Evolutionary conservation across 2,113 vertebrate species (phyloP), one percentile per base, ranked within the genome.

Genomic region (Aepyceros melampus): DNA sequence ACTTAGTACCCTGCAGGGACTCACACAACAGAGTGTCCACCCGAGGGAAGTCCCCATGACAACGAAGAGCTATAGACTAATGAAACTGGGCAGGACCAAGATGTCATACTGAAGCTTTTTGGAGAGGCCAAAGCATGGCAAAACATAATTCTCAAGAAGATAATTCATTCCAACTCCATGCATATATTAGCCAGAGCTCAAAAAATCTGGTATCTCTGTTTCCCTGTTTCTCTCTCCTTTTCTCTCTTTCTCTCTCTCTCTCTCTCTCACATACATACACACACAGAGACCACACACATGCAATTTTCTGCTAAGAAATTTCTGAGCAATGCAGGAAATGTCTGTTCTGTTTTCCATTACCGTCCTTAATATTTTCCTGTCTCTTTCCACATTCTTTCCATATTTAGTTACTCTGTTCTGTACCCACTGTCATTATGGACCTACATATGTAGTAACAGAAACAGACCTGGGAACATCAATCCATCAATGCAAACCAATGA

Each of bases 241-340:
- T 95, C 99, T 98, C 98, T 98, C 97, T 97, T 97, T 97, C 97
- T 97, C 45, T 97, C 98, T 97, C 84, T 95, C 99, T 98, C 98
- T 98, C 98, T 96, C 98, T 97, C n/a, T 95, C 76, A 11, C 47
- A 51, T 6, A 81, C 98, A 98, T 98, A 98, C 67, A 81, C 31
- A 43, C 23, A 60, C 23, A 84, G 16, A 98, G 98, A 98, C 74
- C 47, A 67, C 51, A 85, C 62, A 83, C 15, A 94, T 33, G 12
- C 5, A 45, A 86, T 45, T 40, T 55, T 25, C 55, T 86, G 29
- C 67, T 40, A 91, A 53, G 15, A 84, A 62, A 95, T 56, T 83
- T 82, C n/a, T 89, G 25, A 9, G 56, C 49, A 95, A 14, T 17
- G 45, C 11, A 90, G 43, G 25, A 92, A 86, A 89, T 27, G 49